phyloP scores from a whole-genome alignment of 2,113 vertebrate species.

The Dipodomys spectabilis region DNA sequence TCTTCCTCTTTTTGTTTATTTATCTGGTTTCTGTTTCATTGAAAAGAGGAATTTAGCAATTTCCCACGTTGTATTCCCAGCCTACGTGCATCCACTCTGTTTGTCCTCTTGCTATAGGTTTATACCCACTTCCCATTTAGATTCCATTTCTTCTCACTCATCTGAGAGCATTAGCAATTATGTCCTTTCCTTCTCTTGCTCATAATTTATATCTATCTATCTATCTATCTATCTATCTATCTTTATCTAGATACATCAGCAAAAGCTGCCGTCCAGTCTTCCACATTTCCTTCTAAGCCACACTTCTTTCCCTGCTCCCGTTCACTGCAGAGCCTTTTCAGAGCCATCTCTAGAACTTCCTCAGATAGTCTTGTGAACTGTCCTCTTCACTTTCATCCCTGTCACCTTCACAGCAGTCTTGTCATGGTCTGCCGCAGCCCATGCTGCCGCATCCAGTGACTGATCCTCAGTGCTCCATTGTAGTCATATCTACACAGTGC shows the following conservation, averaged over 20 bases:
- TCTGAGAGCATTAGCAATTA: neutral
- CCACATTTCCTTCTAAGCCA: neutral
- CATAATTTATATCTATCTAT: neutral
- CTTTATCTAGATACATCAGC: neutral
- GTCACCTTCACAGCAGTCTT: neutral
- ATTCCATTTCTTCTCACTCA: neutral
- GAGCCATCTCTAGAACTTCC: neutral
- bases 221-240: no score
- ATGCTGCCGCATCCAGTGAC: neutral
- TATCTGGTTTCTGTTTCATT: constrained; percentile 44
- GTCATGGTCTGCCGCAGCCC: neutral
- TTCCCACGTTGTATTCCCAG: neutral
- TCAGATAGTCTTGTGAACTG: neutral
- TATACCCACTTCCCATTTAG: neutral
- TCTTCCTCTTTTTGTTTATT: constrained; percentile 23
- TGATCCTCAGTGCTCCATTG: neutral
- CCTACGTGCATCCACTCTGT: neutral
- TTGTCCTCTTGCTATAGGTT: neutral
- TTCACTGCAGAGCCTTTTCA: neutral
- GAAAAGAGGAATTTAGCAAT: constrained; percentile 28
- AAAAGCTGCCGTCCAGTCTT: neutral
- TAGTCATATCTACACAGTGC: neutral
- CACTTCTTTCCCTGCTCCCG: neutral
- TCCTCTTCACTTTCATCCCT: neutral
- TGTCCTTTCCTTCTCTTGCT: neutral